Evolutionary conservation across 2,113 vertebrate genomes (phyloP), one percentile per base, ranked within the genome.

Genomic region (Orcinus orca): DNA sequence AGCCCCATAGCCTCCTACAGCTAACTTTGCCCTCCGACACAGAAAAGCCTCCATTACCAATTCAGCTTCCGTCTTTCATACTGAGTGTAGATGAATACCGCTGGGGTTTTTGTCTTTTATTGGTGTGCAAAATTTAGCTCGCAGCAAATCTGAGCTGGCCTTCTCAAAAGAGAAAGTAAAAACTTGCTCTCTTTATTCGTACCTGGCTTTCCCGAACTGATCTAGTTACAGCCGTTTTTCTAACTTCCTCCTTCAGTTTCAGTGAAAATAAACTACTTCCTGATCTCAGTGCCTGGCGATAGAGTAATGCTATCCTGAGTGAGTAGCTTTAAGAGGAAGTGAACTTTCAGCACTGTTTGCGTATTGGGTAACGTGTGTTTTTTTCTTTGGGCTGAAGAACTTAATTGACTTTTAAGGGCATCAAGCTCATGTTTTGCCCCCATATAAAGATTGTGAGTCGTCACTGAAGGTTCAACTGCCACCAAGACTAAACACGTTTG

Each of bases 241-340:
- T 88, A 96, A 74, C 62, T 83, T 83, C 88, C 88, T 26, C 65
- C 44, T 95, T 97, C 81, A 86, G 67, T 86, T 96, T 94, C 87
- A 95, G 85, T 2, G 29, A 88, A 96, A 97, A 97, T 96, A 88
- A 97, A 97, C 76, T 71, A 77, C 84, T 97, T 97, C 96, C 97
- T 98, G 92, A 71, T 79, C 68, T 38, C 74, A 70, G 29, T 5
- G 23, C 80, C 60, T 90, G 82, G 89, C 36, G 1, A 1, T 70
- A 38, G 70, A 81, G 67, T 74, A 85, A 90, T 77, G 63, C 71
- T 90, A 85, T 95, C 70, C 80, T 25, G 74, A 92, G 44, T 10
- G 44, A 93, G 25, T 1, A 60, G 60, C 67, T 89, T 15, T 53
- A 79, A 44, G 80, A 80, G 93, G 84, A 95, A 95, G 76, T 86